These are phyloP conservation scores for Abramis brama DNA, from an alignment of 2,113 vertebrate genomes.

Conservation along the genomic window DNA sequence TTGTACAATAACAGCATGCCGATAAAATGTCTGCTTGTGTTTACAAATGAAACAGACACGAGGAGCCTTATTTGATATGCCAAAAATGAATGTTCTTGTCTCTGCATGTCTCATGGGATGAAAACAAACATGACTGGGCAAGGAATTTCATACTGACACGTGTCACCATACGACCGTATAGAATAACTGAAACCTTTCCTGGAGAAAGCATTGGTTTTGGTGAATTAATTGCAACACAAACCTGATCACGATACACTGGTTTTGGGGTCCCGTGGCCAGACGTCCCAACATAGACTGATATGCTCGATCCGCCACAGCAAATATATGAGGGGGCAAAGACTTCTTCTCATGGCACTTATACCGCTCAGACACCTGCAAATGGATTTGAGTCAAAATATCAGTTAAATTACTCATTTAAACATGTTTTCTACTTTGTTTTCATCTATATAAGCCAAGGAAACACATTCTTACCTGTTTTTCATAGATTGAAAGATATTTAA, in stretches of 20 bases:
- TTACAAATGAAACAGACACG: not conserved
- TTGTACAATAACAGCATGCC: not conserved
- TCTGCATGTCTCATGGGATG: not conserved
- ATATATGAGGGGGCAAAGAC: constrained; percentile 72
- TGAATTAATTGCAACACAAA: constrained; percentile 41
- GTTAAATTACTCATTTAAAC: not conserved
- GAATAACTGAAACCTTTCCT: not conserved
- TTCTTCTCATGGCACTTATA: constrained; percentile 65
- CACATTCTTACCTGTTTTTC: constrained; percentile 63
- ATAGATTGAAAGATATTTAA: constrained; percentile 72
- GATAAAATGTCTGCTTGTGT: not conserved
- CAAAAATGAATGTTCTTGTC: not conserved
- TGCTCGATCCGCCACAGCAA: constrained; percentile 72
- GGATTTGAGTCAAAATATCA: not conserved
- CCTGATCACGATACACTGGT: constrained; percentile 77
- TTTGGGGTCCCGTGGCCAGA: constrained; percentile 54
- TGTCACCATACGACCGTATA: not conserved
- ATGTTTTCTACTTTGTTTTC: not conserved
- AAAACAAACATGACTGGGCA: constrained; percentile 16
- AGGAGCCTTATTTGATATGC: not conserved
- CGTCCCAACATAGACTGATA: constrained; percentile 70
- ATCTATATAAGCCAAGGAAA: not conserved
- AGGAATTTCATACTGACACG: not conserved
- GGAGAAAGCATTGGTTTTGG: not conserved
- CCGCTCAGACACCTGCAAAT: constrained; percentile 65